These are phyloP conservation scores for Parotia lawesii DNA, from an alignment of 2,113 vertebrate genomes.

Conservation along the genomic window DNA sequence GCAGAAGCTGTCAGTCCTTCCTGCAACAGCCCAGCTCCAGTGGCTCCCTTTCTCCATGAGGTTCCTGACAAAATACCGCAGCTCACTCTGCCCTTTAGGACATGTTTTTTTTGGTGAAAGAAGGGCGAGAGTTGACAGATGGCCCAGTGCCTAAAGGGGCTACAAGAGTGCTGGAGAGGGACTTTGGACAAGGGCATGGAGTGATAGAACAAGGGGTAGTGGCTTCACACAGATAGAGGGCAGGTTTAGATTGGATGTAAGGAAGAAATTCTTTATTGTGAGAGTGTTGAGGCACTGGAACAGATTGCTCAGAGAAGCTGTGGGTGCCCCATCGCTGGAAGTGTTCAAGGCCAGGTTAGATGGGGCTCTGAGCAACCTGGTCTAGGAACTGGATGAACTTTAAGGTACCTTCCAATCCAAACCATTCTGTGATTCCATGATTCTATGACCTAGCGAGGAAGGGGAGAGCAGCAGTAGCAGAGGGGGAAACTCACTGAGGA, in stretches of 20 bases:
- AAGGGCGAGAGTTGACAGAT: not conserved
- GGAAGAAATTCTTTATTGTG: not conserved
- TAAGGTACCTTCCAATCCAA: not conserved
- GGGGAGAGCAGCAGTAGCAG: not conserved
- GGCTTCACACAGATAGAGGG: not conserved
- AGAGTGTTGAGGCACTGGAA: not conserved
- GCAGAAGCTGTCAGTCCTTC: slow-evolving; percentile 24
- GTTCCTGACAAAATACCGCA: not conserved
- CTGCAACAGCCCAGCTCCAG: not conserved
- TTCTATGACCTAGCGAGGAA: rapidly evolving
- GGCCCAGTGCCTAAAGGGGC: not conserved
- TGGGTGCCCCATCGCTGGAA: rapidly evolving
- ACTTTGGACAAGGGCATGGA: not conserved
- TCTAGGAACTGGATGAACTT: not conserved
- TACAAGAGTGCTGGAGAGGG: not conserved
- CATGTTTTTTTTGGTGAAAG: not conserved
- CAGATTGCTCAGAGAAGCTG: not conserved
- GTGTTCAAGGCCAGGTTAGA: not conserved
- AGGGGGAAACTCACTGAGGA: not conserved
- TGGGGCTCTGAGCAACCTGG: not conserved
- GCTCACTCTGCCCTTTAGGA: not conserved
- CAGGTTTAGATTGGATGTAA: not conserved
- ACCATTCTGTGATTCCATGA: not conserved
- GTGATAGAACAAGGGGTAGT: not conserved
- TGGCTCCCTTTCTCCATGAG: not conserved